phyloP scores from a whole-genome alignment of 2,113 vertebrate species.

The Callocephalon fimbriatum region DNA sequence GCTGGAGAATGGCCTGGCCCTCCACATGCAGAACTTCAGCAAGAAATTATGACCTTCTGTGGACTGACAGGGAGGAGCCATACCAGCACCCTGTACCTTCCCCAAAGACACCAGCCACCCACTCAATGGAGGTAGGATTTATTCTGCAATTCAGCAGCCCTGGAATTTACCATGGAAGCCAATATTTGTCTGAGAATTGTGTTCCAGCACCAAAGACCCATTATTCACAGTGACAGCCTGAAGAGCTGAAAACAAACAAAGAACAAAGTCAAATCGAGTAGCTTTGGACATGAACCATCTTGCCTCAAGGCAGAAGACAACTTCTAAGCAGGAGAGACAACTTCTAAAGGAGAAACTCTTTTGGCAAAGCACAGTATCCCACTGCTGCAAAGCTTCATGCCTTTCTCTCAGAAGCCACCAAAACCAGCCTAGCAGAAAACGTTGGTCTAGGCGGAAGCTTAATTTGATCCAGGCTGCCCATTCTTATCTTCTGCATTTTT shows the following conservation, averaged over 20 bases:
- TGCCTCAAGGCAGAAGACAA: constrained; percentile 46
- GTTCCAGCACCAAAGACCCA: not conserved
- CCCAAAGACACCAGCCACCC: not conserved
- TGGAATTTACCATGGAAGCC: constrained; percentile 1
- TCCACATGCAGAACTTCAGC: not conserved
- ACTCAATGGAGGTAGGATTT: not conserved
- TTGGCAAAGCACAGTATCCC: constrained; percentile 12
- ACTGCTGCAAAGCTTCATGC: constrained; percentile 24
- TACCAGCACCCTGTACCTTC: not conserved
- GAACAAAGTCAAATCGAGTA: constrained; percentile 59
- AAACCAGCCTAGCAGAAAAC: not conserved
- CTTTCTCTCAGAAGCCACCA: not conserved
- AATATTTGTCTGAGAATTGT: constrained; percentile 26
- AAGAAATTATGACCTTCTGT: not conserved
- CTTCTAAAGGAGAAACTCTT: constrained; percentile 39
- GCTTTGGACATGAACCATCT: constrained; percentile 41
- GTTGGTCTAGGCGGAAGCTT: not conserved
- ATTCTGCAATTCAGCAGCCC: not conserved
- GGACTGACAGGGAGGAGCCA: not conserved
- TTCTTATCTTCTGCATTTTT: constrained; percentile 26
- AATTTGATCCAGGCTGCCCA: constrained; percentile 9
- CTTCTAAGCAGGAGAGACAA: constrained; percentile 30
- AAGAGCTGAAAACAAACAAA: constrained; percentile 55
- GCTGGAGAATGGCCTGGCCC: not conserved
- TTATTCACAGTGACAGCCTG: constrained; percentile 47